Base-by-base conservation (phyloP, 1,140 invertebrate genomes). In the Aethina tumida region DNA sequence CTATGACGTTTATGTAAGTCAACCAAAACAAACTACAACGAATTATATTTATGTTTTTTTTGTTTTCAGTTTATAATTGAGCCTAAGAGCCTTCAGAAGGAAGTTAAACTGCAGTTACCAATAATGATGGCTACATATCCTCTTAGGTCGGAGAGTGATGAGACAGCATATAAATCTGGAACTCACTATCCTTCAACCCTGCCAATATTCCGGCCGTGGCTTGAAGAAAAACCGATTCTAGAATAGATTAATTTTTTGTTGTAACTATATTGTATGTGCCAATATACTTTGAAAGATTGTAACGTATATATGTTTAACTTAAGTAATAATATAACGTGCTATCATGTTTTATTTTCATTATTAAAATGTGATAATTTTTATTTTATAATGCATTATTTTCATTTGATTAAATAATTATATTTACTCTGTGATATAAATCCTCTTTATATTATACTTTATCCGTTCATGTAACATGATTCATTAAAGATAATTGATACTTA, bases 91-190 rank as follows among this genome's bases (percentile, higher is more conserved):
- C 67, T 91, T 54, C 87, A 93, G 56, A 93, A 92, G 63, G 81
- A 89, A 52, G 82, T 94, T 17, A 93, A 92, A 63, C 67, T 95
- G 2, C 90, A 94, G 60, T 70, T 94, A 56, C 91, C 91, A 13
- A 91, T 95, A 41, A 77, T 93, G 56, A 70, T 95, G 62, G 91
- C 87, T 9, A 94, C 89, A n/a, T 95, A 94, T 66, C 90, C 90
- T 1, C 71, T 92, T 51, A 69, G 84, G 34, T 67, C 68, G 10
- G 57, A 59, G 14, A 67, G 68, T 36, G 72, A 77, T 43, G 75
- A 75, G 39, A 70, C 70, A 12, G 71, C 69, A 17, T 75, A 72
- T 35, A 87, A 81, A 62, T 71, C 71, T 46, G 84, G 81, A 30
- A 84, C 86, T 7, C 84, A 90, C 65, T 94, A 93, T 64, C 89